Evolutionary conservation across 2,888 invertebrate genomes (phyloP).

Genomic region (Ectropis crepuscularia): DNA sequence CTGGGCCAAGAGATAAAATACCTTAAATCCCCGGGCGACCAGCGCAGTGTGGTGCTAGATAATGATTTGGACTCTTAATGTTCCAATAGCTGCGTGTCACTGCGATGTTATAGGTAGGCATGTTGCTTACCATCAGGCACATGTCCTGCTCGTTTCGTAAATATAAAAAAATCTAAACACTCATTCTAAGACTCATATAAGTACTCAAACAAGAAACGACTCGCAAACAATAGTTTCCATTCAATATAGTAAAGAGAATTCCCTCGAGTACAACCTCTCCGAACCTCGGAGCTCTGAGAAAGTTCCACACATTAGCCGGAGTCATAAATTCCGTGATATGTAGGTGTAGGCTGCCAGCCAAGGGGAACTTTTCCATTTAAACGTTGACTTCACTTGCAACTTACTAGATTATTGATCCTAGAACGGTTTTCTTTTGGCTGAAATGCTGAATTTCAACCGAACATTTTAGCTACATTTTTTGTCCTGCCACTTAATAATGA

Average conservation of each 20-base stretch:
- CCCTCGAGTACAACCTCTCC: background rate
- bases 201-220: background rate
- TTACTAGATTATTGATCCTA: background rate
- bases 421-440: background rate
- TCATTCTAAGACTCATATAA: background rate
- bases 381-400: conserved; percentile 5
- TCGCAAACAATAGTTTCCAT: background rate
- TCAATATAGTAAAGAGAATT: background rate
- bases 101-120: too few species aligned
- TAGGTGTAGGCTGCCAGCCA: conserved; percentile 12
- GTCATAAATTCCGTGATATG: conserved; percentile 21
- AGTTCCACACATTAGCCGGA: conserved; percentile 22
- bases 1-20: too few species aligned
- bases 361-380: conserved; percentile 20
- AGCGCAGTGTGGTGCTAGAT: too few species aligned
- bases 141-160: too few species aligned
- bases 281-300: conserved; percentile 12
- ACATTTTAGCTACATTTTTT: too few species aligned
- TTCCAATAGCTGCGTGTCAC: too few species aligned
- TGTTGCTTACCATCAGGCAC: too few species aligned
- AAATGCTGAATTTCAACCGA: too few species aligned
- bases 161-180: too few species aligned
- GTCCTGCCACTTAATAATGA: too few species aligned
- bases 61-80: too few species aligned
- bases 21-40: too few species aligned